Evolutionary conservation across 2,113 vertebrate genomes (phyloP), one percentile per base, ranked within the genome.

Genomic region (Hippoglossus stenolepis): DNA sequence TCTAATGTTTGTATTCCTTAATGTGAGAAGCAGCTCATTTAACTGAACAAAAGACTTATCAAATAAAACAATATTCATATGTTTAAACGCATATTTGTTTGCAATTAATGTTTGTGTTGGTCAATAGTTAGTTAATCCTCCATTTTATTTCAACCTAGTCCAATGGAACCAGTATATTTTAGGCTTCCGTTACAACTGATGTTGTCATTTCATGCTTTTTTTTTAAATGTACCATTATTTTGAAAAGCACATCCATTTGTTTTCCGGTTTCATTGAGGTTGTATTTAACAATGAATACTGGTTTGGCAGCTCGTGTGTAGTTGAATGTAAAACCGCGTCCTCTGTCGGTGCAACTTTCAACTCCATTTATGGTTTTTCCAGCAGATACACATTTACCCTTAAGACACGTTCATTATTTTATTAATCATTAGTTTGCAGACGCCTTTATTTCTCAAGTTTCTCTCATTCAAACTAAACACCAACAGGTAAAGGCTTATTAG

Each of bases 331-430:
- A 87, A 86, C 53, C 65, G 17, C 72, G 83, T 76, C 83, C 71
- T 80, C 87, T 83, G 79, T 82, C 67, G 89, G 85, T 70, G 43
- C 35, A 45, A 15, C 35, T 66, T 49, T 70, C 54, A 54, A 40
- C 15, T 85, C 56, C 83, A 82, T 82, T 84, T 73, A 84, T 72
- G 17, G 1, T 21, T 73, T 74, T 49, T 4, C 53, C 53, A 57
- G 45, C 4, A 56, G 24, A 28, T 59, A 1, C 3, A 57, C 11
- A 24, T 24, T 24, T 0, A 24, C 23, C 13, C 4, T 14, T 3
- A 59, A 59, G 26, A 28, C 8, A 12, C 26, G 13, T 59, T 43
- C 7, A 17, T 51, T 35, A n/a, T 65, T 49, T 38, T 18, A 17
- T 60, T 1, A 3, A 35, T 47, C 38, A 12, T 14, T 51, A 15